Conservation (phyloP, 2,888 invertebrate genomes). For the Coecobrya sp. region DNA sequence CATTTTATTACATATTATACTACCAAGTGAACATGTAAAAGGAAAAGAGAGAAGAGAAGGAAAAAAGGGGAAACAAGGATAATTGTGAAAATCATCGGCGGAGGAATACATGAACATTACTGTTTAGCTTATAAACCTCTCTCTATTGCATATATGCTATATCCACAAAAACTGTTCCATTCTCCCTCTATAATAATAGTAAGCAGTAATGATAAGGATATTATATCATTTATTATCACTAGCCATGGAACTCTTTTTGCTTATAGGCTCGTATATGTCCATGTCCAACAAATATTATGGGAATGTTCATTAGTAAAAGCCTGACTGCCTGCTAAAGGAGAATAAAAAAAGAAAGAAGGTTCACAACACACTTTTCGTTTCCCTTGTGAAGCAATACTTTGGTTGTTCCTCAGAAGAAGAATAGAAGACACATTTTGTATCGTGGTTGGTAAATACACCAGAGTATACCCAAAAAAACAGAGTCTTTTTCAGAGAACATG, state of each 20-base stretch:
- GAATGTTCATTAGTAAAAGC: slow-evolving; percentile 64
- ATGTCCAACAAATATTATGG: slow-evolving; percentile 22
- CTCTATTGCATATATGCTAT: slow-evolving; percentile 5
- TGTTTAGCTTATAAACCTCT: slow-evolving; percentile 59
- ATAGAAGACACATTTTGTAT: neutral
- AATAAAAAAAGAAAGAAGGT: slow-evolving; percentile 52
- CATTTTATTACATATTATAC: slow-evolving; percentile 37
- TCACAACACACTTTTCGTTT: slow-evolving; percentile 15
- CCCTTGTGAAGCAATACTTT: slow-evolving; percentile 64
- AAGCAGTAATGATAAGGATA: neutral
- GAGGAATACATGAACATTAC: slow-evolving; percentile 75
- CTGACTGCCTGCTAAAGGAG: neutral
- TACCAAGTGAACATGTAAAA: neutral
- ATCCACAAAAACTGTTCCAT: too few species aligned
- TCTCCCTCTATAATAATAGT: neutral
- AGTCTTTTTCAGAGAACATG: slow-evolving; percentile 27
- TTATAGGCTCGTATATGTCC: neutral
- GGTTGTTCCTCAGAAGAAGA: slow-evolving; percentile 14
- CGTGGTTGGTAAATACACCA: neutral
- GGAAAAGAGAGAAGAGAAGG: slow-evolving; percentile 48
- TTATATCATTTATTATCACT: slow-evolving; percentile 51
- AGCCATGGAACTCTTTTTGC: neutral
- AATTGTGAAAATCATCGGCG: slow-evolving; percentile 79
- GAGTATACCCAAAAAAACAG: slow-evolving; percentile 20
- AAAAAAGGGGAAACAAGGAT: slow-evolving; percentile 59